Evolutionary conservation across 1,140 invertebrate species (phyloP).

Genomic region (Artemia franciscana): DNA sequence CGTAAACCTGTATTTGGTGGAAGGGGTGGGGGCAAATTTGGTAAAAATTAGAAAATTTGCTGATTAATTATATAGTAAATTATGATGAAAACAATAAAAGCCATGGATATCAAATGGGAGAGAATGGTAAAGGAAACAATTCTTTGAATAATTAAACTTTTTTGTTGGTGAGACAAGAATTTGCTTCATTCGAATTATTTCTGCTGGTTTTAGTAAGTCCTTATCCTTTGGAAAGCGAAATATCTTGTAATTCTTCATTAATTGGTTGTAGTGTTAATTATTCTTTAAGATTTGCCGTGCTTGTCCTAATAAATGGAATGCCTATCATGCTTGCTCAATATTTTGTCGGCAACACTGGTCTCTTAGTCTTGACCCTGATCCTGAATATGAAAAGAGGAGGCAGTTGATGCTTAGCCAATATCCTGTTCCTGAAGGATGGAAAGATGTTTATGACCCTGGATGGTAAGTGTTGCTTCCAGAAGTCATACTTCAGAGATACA

Average conservation of each 20-base stretch:
- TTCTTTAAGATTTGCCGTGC: slow-evolving; percentile 32
- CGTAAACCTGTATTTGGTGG: background rate
- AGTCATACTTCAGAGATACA: no score
- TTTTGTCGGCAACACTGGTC: slow-evolving; percentile 74
- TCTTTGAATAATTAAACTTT: background rate
- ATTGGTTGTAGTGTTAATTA: background rate
- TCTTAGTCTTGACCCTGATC: slow-evolving; percentile 39
- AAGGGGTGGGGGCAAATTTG: background rate
- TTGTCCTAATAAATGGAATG: slow-evolving; percentile 90
- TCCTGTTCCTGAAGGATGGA: slow-evolving; percentile 76
- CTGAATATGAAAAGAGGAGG: slow-evolving; percentile 46
- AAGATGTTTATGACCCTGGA: slow-evolving; percentile 74
- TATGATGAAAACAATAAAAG: no score
- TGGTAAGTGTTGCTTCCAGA: no score
- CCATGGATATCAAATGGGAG: slow-evolving; percentile 1
- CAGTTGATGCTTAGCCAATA: slow-evolving; percentile 59
- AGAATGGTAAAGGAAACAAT: slow-evolving; percentile 1
- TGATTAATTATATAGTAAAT: no score
- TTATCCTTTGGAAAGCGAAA: no score
- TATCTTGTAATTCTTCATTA: no score
- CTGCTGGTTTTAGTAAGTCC: background rate
- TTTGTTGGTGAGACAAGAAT: no score
- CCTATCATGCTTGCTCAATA: slow-evolving; percentile 71
- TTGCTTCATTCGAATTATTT: slow-evolving; percentile 2
- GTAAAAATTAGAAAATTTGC: no score